phyloP scores from a whole-genome alignment of 1,140 invertebrate genomes.

The Camponotus floridanus region DNA sequence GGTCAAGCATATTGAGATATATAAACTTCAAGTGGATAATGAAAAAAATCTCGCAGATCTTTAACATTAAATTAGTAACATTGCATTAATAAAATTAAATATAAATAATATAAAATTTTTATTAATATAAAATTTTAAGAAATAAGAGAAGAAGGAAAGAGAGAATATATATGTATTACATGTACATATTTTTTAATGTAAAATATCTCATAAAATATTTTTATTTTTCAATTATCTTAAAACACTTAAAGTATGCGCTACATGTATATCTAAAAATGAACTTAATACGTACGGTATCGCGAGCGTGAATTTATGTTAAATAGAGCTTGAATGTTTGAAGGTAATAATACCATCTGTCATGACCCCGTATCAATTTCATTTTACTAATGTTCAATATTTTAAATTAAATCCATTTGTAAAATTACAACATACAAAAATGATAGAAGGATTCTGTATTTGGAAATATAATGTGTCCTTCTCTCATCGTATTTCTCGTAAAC shows the following conservation, averaged over 20 bases:
- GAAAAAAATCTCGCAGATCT: not conserved
- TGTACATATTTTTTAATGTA: too few species aligned
- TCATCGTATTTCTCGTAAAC: not conserved
- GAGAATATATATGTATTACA: too few species aligned
- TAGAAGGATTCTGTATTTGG: not conserved
- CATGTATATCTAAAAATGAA: not conserved
- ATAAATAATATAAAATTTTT: too few species aligned
- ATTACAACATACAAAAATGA: not conserved
- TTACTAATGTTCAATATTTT: conserved; percentile 13
- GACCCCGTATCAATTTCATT: not conserved
- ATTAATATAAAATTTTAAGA: too few species aligned
- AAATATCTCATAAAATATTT: too few species aligned
- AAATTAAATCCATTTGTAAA: not conserved
- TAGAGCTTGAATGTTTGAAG: not conserved
- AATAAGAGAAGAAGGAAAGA: too few species aligned
- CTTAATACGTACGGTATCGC: not conserved
- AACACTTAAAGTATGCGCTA: too few species aligned
- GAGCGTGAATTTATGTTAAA: not conserved
- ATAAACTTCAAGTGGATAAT: not conserved
- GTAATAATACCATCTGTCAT: not conserved
- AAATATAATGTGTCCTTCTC: not conserved
- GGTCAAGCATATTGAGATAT: conserved; percentile 49
- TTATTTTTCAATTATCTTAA: too few species aligned
- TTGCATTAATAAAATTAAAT: too few species aligned
- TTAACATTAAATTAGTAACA: not conserved